Evolutionary conservation across 1,140 invertebrate genomes (phyloP), one percentile per base, ranked within the genome.

Genomic region (Xylocopa sonorina): DNA sequence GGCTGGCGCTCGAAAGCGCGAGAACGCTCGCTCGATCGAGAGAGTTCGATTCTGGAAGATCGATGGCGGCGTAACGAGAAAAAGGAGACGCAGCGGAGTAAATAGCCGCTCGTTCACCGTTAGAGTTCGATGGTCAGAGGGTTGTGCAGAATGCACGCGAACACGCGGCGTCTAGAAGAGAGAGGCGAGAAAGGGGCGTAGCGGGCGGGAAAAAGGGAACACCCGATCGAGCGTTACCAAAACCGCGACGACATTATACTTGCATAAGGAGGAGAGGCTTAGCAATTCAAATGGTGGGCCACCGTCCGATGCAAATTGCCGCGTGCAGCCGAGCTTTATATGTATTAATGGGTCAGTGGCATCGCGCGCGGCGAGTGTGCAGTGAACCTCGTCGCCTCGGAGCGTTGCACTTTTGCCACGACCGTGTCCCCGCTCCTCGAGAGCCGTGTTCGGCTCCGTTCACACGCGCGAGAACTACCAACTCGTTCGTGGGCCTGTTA

Each of bases 261-360:
- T 86, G 73, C 86, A 88, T 82, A 88, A 88, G 78, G 57, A 51
- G 78, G 68, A 75, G 57, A 51, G 78, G 68, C 71, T 89, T 85
- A 85, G 86, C 87, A 89, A 89, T 89, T 89, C 87, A 88, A 89
- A 90, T 90, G 43, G 58, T 57, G 60, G n/a, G 16, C 34, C 58
- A 80, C 63, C 60, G 66, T 57, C 58, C 71, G 68, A 83, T 81
- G 84, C 74, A 86, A 89, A 87, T 87, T 82, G 38, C 82, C 38
- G 69, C 69, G 81, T 82, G 84, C 80, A 77, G 72, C 78, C 73
- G 66, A 73, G 82, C 80, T 90, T 87, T 89, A 92, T 90, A 90
- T 90, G 89, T 91, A 92, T 92, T 92, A 92, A 91, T 92, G 87
- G 91, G 91, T 92, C 90, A 92, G 89, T 92, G 90, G 91, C 91